Conservation (phyloP, 2,113 vertebrate species). For the Strix uralensis region DNA sequence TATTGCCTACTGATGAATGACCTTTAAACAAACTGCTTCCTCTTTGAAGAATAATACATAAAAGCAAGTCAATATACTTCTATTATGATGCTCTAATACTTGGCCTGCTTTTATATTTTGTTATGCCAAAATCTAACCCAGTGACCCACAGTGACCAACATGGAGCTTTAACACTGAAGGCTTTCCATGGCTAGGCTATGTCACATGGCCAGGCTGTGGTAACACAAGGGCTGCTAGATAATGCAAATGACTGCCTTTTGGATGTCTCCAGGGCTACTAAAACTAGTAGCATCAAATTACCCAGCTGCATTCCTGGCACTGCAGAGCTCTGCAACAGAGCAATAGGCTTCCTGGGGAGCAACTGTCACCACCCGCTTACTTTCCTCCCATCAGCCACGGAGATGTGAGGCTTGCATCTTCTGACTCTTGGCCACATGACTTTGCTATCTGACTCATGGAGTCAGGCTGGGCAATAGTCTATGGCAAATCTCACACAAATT, state of each 20-base stretch:
- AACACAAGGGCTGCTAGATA: not conserved
- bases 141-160: not conserved
- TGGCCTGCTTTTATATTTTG: not conserved
- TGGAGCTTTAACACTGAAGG: not conserved
- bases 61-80: not conserved
- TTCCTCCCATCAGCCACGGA: not conserved
- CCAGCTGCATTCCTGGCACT: not conserved
- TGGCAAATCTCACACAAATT: not conserved
- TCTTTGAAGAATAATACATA: not conserved
- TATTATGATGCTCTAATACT: not conserved
- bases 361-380: not conserved
- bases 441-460: not conserved
- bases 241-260: not conserved
- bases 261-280: not conserved
- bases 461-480: not conserved
- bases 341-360: not conserved
- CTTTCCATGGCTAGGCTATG: not conserved
- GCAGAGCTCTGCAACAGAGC: not conserved
- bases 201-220: not conserved
- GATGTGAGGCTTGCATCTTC: not conserved
- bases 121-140: not conserved
- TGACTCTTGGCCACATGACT: not conserved
- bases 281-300: not conserved
- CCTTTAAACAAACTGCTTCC: not conserved
- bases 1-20: rapidly evolving